These are phyloP conservation scores for Tetragonisca angustula DNA, from an alignment of 2,888 invertebrate genomes.

Conservation along the genomic window DNA sequence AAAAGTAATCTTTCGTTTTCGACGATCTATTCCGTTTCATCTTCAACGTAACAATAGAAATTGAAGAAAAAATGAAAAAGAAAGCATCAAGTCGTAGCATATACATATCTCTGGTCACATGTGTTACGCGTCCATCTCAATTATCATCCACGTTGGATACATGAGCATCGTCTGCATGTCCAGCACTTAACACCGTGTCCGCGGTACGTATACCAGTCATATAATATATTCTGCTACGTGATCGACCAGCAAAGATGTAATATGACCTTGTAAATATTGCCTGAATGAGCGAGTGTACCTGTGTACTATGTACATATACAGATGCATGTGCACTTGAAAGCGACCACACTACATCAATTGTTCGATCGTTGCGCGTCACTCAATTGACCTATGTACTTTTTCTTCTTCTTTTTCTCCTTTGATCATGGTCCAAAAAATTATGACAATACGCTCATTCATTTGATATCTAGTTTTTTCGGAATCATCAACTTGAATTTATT, in stretches of 20 bases:
- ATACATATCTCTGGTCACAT: constrained; percentile 3
- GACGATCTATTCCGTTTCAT: background rate
- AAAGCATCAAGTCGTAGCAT: background rate
- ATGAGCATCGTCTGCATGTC: constrained; percentile 52
- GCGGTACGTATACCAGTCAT: no score
- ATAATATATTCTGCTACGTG: constrained; percentile 68
- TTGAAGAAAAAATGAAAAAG: background rate
- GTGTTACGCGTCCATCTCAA: constrained; percentile 46
- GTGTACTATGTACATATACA: background rate
- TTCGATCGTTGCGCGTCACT: background rate
- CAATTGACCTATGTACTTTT: constrained; percentile 27
- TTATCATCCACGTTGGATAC: constrained; percentile 37
- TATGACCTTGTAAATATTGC: constrained; percentile 73
- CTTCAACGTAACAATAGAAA: background rate
- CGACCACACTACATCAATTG: background rate
- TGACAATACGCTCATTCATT: background rate
- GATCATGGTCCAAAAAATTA: background rate
- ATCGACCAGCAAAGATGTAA: constrained; percentile 60
- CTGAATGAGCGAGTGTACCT: constrained; percentile 69
- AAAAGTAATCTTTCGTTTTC: background rate
- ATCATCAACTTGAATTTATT: background rate
- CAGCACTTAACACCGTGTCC: constrained; percentile 61
- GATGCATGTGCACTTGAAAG: background rate
- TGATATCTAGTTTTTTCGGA: no score
- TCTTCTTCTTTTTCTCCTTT: no score